Evolutionary conservation across 2,113 vertebrate genomes (phyloP), one percentile per base, ranked within the genome.

Genomic region (Perca fluviatilis): DNA sequence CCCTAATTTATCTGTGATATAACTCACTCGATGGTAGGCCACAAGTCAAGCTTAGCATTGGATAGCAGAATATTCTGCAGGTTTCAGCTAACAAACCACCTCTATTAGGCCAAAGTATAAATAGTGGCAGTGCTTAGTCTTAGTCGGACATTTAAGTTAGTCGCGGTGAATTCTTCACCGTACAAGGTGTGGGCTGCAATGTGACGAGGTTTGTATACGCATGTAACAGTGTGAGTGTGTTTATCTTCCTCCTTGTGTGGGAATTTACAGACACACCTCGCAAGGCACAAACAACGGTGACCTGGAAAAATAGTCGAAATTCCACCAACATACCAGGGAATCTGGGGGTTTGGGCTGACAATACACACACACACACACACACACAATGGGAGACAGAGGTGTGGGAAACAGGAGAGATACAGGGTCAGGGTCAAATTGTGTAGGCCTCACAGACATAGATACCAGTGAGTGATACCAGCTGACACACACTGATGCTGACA

Each of bases 281-380:
- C 68, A 53, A 93, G 92, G 87, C 89, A 93, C 93, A 95, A 95
- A 94, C 92, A 94, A 87, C 73, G 61, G 89, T 94, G 94, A 95
- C 92, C 94, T 93, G 87, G 86, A 85, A 89, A 94, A 90, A 94
- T 93, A 91, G 90, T 83, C 71, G 23, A 88, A 93, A 95, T 95
- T 94, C 93, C 93, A 88, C 57, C 60, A 89, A 89, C 93, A 95
- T 94, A 91, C 91, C 93, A 89, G 71, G 74, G 79, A 90, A 93
- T 91, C 82, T 82, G 79, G 84, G 88, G 85, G 77, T 92, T 90
- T 82, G 70, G 76, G 77, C 83, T 84, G 88, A 93, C 89, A 86
- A 89, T 77, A 87, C 63, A 64, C 49, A 65, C 77, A 46, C 73
- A 82, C 66, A 36, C 54, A 80, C 19, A 57, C 50, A 77, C 25